Conservation (phyloP, 2,113 vertebrate species). For the Prochilodus magdalenae region DNA sequence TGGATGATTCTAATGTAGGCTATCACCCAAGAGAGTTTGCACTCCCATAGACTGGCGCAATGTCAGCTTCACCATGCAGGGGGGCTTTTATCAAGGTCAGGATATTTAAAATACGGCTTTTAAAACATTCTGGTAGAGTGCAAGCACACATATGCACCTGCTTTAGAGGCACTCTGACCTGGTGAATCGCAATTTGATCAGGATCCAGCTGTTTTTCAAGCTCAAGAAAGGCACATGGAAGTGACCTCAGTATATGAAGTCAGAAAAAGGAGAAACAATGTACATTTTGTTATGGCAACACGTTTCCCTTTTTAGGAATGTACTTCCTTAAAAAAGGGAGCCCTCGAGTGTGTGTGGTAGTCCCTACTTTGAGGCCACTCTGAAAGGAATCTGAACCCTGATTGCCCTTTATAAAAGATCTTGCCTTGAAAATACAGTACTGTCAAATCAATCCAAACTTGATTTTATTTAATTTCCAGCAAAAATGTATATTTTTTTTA, state of each 20-base stretch:
- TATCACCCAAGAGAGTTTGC: slow-evolving; percentile 30
- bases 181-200: no score
- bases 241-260: not conserved
- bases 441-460: no score
- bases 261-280: slow-evolving; percentile 4
- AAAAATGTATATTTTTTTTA: no score
- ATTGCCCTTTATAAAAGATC: no score
- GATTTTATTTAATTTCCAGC: no score
- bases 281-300: slow-evolving; percentile 16
- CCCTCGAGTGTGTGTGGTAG: not conserved
- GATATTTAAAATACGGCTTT: slow-evolving; percentile 11
- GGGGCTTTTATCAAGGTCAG: slow-evolving; percentile 25
- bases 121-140: not conserved
- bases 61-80: slow-evolving; percentile 13
- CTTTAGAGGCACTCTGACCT: no score
- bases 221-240: not conserved
- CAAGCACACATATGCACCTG: not conserved
- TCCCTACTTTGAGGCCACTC: not conserved
- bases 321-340: slow-evolving; percentile 22
- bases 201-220: not conserved
- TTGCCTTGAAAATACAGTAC: no score
- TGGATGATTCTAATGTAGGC: slow-evolving; percentile 39
- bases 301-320: slow-evolving; percentile 25
- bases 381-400: not conserved
- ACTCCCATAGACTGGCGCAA: not conserved